Evolutionary conservation across 2,888 invertebrate genomes (phyloP).

Genomic region (Biston stratarius): DNA sequence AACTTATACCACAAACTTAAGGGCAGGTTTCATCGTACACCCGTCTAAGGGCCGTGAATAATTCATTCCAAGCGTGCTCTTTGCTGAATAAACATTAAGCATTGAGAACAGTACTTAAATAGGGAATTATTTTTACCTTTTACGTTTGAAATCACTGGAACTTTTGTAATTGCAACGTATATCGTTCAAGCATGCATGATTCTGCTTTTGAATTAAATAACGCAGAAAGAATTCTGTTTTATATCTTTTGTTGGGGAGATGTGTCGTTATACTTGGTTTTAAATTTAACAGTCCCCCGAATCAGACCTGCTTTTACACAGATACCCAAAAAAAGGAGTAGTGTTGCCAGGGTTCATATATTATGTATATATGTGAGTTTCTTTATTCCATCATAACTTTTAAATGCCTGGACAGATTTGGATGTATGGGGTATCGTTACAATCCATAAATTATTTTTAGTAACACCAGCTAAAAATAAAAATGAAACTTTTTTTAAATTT

Average conservation of each 20-base stretch:
- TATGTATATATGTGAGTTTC: too few species aligned
- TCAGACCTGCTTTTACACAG: too few species aligned
- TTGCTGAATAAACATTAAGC: conserved; percentile 64
- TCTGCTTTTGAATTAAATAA: background rate
- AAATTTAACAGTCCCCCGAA: background rate
- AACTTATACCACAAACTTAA: conserved; percentile 46
- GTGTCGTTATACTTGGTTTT: background rate
- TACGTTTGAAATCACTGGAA: conserved; percentile 16
- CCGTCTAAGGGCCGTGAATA: conserved; percentile 60
- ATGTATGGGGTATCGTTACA: too few species aligned
- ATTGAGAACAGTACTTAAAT: conserved; percentile 44
- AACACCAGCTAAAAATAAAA: too few species aligned
- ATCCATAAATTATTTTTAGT: too few species aligned
- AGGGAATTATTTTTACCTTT: conserved; percentile 41
- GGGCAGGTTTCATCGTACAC: conserved; percentile 65
- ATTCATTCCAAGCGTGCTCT: conserved; percentile 61
- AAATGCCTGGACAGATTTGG: too few species aligned
- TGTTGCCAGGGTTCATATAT: too few species aligned
- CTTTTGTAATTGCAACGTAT: background rate
- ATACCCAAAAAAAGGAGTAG: too few species aligned
- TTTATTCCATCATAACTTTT: too few species aligned
- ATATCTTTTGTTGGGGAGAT: background rate
- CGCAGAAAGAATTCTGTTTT: background rate
- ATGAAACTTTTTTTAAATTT: too few species aligned
- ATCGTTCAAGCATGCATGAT: background rate